Base-by-base conservation (phyloP, 2,888 invertebrate species). In the Luffia ferchaultella region DNA sequence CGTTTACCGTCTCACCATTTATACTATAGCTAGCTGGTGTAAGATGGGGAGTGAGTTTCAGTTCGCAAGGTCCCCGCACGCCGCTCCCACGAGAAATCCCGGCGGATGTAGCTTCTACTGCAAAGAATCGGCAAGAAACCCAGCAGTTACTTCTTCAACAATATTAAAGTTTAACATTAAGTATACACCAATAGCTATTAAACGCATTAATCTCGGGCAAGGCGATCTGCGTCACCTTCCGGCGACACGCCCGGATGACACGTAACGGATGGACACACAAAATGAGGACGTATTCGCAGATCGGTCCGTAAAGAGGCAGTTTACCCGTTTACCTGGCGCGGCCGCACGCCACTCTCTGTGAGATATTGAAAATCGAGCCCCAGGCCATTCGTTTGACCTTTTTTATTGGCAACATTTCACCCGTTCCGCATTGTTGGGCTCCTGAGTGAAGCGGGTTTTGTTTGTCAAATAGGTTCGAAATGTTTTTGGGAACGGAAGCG, bases 321-420 rank as follows among this genome's bases (percentile, higher is more conserved):
- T 30, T 51, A 42, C 43, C 47, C 46, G 52, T 51, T 44, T 51
- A 64, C 65, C 56, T 54, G 56, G 51, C 65, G 63, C 30, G 30
- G 12, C 30, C 30, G 12, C 30, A 12, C 30, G 30, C 30, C 30
- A 7, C 30, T 30, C n/a, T n/a, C n/a, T 68, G 68, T 73, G 72
- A 76, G 75, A 79, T 78, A 79, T 79, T 78, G 76, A 77, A 76
- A 78, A 76, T 73, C 68, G 68, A 66, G 69, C 71, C 67, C 62
- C 57, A 57, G 65, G 71, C 73, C 62, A 72, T 73, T 63, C 70
- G 69, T 73, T 73, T 73, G 76, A 76, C 76, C 77, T 75, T 77
- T 76, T 77, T 76, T 76, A 76, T 76, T 73, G 74, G 73, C 68
- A 72, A 76, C 76, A 77, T 79, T 76, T 77, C 74, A 78, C 76